phyloP scores from a whole-genome alignment of 2,888 invertebrate genomes.

The Tineola bisselliella region DNA sequence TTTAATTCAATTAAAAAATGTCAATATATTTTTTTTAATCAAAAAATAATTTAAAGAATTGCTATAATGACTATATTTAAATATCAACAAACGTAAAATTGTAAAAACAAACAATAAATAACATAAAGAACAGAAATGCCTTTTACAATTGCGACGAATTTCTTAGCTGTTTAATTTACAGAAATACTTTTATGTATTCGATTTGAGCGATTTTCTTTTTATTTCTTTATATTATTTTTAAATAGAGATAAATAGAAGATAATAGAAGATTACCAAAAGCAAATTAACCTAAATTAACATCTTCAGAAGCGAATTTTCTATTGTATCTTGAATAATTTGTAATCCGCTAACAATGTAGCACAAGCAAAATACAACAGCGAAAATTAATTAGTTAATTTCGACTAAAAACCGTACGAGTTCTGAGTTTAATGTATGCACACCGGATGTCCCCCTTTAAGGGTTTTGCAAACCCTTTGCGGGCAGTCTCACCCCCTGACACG shows the following conservation, averaged over 20 bases:
- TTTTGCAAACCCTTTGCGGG: slow-evolving; percentile 56
- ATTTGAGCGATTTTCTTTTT: too few relatives aligned
- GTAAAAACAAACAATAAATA: too few relatives aligned
- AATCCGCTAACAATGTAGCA: neutral
- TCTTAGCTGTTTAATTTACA: too few relatives aligned
- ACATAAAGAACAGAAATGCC: too few relatives aligned
- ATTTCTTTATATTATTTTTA: too few relatives aligned
- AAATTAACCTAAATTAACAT: slow-evolving; percentile 57
- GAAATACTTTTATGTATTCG: too few relatives aligned
- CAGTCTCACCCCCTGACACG: slow-evolving; percentile 49
- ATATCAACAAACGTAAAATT: too few relatives aligned
- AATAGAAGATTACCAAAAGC: slow-evolving; percentile 19
- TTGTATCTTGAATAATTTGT: neutral
- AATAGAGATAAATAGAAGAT: neutral
- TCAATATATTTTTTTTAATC: too few relatives aligned
- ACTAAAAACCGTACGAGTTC: slow-evolving; percentile 32
- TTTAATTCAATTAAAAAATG: too few relatives aligned
- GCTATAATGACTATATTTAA: too few relatives aligned
- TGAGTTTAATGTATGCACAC: slow-evolving; percentile 60
- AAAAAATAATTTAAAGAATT: too few relatives aligned
- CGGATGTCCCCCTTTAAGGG: slow-evolving; percentile 11
- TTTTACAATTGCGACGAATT: too few relatives aligned
- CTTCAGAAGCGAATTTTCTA: slow-evolving; percentile 37
- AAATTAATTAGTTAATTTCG: slow-evolving; percentile 5
- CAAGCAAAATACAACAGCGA: neutral